Evolutionary conservation across 2,113 vertebrate genomes (phyloP).

Genomic region (Atlantisia rogersi): DNA sequence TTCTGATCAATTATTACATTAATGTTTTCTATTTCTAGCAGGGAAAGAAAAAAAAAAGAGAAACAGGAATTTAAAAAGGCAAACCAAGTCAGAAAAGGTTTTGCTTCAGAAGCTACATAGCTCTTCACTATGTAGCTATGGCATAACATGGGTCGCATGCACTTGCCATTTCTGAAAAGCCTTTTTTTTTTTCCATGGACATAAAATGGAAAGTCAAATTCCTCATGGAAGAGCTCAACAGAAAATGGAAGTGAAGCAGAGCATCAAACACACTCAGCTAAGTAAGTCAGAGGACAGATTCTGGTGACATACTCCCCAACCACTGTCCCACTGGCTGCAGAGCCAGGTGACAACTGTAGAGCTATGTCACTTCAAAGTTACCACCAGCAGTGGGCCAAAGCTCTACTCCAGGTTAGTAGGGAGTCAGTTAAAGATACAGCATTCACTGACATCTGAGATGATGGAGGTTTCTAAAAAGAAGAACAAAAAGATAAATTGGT

Average conservation of each 20-base stretch:
- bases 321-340: not conserved
- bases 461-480: not conserved
- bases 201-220: not conserved
- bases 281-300: not conserved
- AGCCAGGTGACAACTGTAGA: not conserved
- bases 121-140: not conserved
- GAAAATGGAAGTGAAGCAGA: not conserved
- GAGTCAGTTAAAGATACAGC: not conserved
- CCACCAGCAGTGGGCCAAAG: not conserved
- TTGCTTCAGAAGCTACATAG: not conserved
- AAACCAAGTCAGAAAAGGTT: not conserved
- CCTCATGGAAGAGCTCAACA: not conserved
- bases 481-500: not conserved
- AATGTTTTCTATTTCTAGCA: not conserved
- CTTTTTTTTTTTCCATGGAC: not conserved
- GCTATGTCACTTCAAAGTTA: not conserved
- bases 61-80: not conserved
- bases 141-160: not conserved
- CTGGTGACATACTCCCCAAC: not conserved
- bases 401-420: not conserved
- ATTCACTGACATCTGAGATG: not conserved
- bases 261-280: not conserved
- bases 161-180: not conserved
- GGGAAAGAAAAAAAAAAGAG: not conserved
- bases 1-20: not conserved